phyloP scores from a whole-genome alignment of 2,888 invertebrate species.

The Spilarctia lutea region DNA sequence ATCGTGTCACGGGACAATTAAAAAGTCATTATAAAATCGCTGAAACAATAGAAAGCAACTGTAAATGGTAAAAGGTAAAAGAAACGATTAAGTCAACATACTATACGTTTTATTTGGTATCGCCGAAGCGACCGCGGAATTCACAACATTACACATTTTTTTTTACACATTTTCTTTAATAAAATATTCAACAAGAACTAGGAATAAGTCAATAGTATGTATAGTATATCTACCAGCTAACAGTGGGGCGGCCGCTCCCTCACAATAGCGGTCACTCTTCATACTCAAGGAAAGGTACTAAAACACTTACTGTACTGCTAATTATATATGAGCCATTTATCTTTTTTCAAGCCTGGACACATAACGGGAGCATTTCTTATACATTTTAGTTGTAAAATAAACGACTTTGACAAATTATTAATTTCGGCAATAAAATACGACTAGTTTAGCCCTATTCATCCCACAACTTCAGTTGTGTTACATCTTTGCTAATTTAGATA shows the following conservation, averaged over 20 bases:
- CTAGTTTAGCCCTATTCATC: background rate
- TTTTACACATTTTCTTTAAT: slow-evolving; percentile 70
- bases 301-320: background rate
- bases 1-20: background rate
- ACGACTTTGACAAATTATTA: background rate
- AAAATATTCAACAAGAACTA: slow-evolving; percentile 85
- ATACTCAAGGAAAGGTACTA: background rate
- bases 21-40: background rate
- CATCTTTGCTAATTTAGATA: no score
- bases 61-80: slow-evolving; percentile 25
- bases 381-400: background rate
- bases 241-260: slow-evolving; percentile 74
- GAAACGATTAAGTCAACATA: slow-evolving; percentile 71
- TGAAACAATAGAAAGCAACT: background rate
- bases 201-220: slow-evolving; percentile 81
- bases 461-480: no score
- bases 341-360: background rate
- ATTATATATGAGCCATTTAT: no score
- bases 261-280: slow-evolving; percentile 29
- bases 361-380: background rate
- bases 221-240: slow-evolving; percentile 81
- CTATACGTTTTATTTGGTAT: slow-evolving; percentile 79
- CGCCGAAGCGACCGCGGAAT: slow-evolving; percentile 71
- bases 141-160: slow-evolving; percentile 84
- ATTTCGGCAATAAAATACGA: background rate